Conservation (phyloP, 2,113 vertebrate species). For the Myiozetetes cayanensis region DNA sequence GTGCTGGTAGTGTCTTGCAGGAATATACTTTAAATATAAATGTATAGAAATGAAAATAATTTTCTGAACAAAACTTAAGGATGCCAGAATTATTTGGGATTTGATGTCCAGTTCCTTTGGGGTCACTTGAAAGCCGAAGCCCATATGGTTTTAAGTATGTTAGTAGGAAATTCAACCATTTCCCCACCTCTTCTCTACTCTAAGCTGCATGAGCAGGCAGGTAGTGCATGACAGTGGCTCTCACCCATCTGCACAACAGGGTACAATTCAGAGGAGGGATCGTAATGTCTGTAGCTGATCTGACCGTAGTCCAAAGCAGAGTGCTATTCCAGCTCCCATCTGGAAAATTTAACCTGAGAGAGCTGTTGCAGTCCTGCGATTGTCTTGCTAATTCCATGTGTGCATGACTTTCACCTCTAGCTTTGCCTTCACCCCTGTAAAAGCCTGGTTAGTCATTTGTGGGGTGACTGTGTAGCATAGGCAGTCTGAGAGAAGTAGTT, state of each 20-base stretch:
- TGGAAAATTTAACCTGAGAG: conserved; percentile 19
- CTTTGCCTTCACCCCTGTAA: neutral
- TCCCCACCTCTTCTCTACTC: neutral
- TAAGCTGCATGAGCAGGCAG: neutral
- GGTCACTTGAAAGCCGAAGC: neutral
- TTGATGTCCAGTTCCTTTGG: neutral
- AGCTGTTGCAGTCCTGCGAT: neutral
- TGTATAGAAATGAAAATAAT: neutral
- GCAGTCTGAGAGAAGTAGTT: neutral
- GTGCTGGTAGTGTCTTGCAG: neutral
- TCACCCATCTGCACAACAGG: neutral
- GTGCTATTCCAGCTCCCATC: neutral
- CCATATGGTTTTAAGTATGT: neutral
- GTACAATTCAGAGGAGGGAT: neutral
- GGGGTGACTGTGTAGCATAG: neutral
- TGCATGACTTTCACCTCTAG: neutral
- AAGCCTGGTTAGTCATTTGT: neutral
- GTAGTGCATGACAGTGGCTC: neutral
- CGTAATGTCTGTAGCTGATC: neutral
- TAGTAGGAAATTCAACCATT: neutral
- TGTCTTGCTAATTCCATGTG: neutral
- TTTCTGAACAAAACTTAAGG: neutral
- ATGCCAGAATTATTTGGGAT: neutral
- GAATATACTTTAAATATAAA: neutral
- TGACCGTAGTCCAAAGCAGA: neutral